Percentiles rank a stretch among this genome's conserved stretches.
Evolutionary conservation across 2,888 invertebrate genomes (phyloP).

Genomic region (Diachrysia chrysitis): DNA sequence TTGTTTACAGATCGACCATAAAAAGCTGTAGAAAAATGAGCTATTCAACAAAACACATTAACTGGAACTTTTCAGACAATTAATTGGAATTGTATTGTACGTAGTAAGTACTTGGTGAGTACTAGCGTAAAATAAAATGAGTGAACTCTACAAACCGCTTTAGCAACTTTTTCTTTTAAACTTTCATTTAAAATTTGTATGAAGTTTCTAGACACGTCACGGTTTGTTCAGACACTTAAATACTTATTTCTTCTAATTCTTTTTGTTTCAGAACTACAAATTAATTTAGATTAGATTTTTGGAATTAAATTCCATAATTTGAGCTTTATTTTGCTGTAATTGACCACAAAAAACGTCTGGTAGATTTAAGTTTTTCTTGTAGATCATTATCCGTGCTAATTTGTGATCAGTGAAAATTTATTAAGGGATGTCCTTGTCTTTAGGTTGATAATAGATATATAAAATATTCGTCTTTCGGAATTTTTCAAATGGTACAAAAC

Average conservation of each 20-base stretch:
- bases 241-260: conserved; percentile 14
- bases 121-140: conserved; percentile 46
- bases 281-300: not conserved
- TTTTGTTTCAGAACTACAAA: conserved; percentile 9
- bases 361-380: not conserved
- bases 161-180: conserved; percentile 55
- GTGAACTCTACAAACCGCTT: conserved; percentile 44
- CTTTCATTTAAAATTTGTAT: conserved; percentile 50
- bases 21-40: conserved; percentile 51
- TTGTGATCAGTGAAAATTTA: no score
- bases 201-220: conserved; percentile 47
- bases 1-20: conserved; percentile 27
- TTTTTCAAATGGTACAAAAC: no score
- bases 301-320: not conserved
- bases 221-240: conserved; percentile 29
- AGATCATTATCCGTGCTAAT: no score
- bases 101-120: conserved; percentile 33
- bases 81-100: conserved; percentile 44
- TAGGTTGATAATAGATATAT: no score
- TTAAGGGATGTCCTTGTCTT: no score
- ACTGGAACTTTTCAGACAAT: conserved; percentile 54
- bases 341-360: not conserved
- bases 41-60: conserved; percentile 52
- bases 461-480: no score
- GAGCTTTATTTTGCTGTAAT: not conserved